Conservation (phyloP, 2,888 invertebrate genomes). For the Phyto melanocephala region DNA sequence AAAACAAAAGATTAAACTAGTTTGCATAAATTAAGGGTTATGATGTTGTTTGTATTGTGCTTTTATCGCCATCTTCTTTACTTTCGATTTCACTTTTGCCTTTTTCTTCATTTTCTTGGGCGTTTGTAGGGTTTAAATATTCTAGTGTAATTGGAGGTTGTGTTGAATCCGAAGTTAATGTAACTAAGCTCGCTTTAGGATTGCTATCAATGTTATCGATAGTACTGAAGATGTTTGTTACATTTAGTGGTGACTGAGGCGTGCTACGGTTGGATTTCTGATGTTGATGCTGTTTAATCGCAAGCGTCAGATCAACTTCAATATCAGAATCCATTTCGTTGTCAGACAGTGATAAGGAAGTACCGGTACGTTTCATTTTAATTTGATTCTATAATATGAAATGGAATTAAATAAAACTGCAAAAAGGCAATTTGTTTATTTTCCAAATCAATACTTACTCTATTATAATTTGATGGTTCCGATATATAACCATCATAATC, state of each 20-base stretch:
- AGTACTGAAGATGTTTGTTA: neutral
- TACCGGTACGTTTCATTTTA: slow-evolving; percentile 83
- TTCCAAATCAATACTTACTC: slow-evolving; percentile 67
- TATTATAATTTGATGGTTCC: slow-evolving; percentile 83
- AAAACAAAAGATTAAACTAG: slow-evolving; percentile 19
- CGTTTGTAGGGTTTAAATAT: slow-evolving; percentile 16
- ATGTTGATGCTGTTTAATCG: slow-evolving; percentile 69
- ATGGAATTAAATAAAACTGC: neutral
- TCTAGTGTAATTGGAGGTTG: slow-evolving; percentile 10
- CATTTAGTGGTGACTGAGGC: slow-evolving; percentile 64
- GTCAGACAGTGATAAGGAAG: slow-evolving; percentile 89
- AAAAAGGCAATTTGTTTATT: neutral
- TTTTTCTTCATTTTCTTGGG: neutral
- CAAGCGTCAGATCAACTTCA: slow-evolving; percentile 75
- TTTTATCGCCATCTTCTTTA: slow-evolving; percentile 27
- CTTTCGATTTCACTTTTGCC: slow-evolving; percentile 3
- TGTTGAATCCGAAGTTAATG: neutral
- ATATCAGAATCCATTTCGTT: slow-evolving; percentile 88
- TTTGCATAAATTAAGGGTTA: slow-evolving; percentile 47
- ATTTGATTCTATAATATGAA: slow-evolving; percentile 76
- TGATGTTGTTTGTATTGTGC: slow-evolving; percentile 35
- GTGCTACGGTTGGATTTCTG: slow-evolving; percentile 69
- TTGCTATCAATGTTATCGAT: slow-evolving; percentile 51
- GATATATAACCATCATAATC: slow-evolving; percentile 91
- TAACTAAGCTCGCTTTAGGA: neutral